phyloP scores from a whole-genome alignment of 2,888 invertebrate species.

The Bugula neritina region DNA sequence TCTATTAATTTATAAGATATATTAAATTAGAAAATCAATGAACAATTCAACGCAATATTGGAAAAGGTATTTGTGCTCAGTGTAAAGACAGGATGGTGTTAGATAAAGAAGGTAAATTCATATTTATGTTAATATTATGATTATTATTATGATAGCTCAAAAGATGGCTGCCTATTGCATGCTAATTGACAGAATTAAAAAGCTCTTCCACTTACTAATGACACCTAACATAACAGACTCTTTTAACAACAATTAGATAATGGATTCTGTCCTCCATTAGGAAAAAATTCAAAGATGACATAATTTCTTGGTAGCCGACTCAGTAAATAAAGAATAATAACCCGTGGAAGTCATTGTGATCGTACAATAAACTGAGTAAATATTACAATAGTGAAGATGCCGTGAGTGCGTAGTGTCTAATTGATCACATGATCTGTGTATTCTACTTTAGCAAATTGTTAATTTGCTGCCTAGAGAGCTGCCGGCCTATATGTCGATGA shows the following conservation, averaged over 20 bases:
- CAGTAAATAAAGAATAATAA: conserved; percentile 7
- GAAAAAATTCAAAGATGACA: neutral
- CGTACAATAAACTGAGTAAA: neutral
- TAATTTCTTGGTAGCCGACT: neutral
- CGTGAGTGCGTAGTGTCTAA: neutral
- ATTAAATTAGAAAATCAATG: no score
- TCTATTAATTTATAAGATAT: no score
- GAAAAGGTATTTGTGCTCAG: no score
- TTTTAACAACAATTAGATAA: neutral
- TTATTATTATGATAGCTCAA: no score
- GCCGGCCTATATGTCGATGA: no score
- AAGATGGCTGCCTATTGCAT: no score
- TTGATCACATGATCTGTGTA: neutral
- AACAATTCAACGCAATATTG: no score
- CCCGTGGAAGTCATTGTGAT: neutral
- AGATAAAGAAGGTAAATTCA: no score
- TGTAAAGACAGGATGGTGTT: no score
- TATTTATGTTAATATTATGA: no score
- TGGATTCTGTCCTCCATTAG: neutral
- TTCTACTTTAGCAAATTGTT: neutral
- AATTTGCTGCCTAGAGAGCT: no score
- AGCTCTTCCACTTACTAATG: neutral
- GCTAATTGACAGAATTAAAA: no score
- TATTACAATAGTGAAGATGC: neutral
- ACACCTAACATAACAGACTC: neutral